Evolutionary conservation across 1,140 invertebrate species (phyloP), one percentile per base, ranked within the genome.

Genomic region (Carposina sasakii): DNA sequence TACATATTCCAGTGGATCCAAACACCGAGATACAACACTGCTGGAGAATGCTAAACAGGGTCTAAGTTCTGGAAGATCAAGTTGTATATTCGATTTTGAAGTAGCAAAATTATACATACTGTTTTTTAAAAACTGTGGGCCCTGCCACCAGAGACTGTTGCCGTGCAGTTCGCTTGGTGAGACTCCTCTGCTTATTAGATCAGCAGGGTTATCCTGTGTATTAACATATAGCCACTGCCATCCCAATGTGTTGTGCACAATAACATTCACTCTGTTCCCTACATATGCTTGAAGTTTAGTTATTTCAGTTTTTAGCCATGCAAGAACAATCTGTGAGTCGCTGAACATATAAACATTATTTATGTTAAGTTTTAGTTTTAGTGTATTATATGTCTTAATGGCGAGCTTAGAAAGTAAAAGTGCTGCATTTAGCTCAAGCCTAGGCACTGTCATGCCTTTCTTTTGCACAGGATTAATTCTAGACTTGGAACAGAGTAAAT

Each of bases 201-300:
- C 48, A 20, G 54, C 48, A 12, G 48, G 42, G 19, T 56, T 52
- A 15, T 46, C 12, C 2, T 2, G 10, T 5, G 54, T 26, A 2
- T 15, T 3, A 2, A 56, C 43, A 39, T 56, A 21, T 0, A 15
- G 4, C 54, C 48, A 56, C 3, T 15, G 10, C 2, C 13, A 3
- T 13, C 24, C 2, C 8, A 2, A 2, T 23, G 22, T 23, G n/a
- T n/a, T 42, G 9, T 24, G 40, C 9, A 13, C 13, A 8, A 42
- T 42, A 13, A 13, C 40, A 13, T 9, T 24, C 10, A 42, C 40
- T 41, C 39, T 41, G 22, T 41, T 26, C n/a, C 20, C 13, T 6
- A 37, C 34, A 13, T 19, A 37, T 9, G 34, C 19, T 19, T 37
- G 34, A 10, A 17, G 20, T 37, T 37, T 37, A 4, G 30, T 33